Evolutionary conservation across 2,888 invertebrate genomes (phyloP).

Genomic region (Cryptocephalus moraei): DNA sequence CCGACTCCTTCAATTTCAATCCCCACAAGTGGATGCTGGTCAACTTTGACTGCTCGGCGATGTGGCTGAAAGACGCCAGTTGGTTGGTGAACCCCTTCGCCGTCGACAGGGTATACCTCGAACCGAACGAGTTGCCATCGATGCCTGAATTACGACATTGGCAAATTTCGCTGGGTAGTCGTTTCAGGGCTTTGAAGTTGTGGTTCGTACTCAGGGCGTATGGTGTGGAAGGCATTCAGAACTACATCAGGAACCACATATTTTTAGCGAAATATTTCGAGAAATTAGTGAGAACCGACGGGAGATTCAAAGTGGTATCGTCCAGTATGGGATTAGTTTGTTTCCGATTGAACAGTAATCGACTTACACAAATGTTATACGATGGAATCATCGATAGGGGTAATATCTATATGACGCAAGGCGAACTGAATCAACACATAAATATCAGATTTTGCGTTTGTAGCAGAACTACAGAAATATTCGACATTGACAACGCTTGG

Average conservation of each 20-base stretch:
- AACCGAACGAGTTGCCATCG: conserved; percentile 55
- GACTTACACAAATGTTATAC: not conserved
- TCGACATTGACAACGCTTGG: not conserved
- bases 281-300: conserved; percentile 55
- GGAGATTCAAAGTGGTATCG: conserved; percentile 63
- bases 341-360: not conserved
- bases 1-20: conserved; percentile 89
- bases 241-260: conserved; percentile 66
- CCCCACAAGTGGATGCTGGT: conserved; percentile 94
- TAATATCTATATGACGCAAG: not conserved
- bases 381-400: not conserved
- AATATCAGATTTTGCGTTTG: not conserved
- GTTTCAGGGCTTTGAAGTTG: conserved; percentile 82
- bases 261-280: conserved; percentile 72
- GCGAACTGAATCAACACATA: not conserved
- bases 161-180: conserved; percentile 80
- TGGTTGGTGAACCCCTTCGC: conserved; percentile 80
- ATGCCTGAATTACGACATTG: conserved; percentile 69
- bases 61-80: conserved; percentile 81
- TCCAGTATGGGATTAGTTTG: conserved; percentile 53
- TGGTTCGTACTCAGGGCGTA: conserved; percentile 84
- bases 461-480: not conserved
- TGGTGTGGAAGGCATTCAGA: conserved; percentile 71
- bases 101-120: conserved; percentile 87
- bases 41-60: conserved; percentile 90